phyloP scores from a whole-genome alignment of 2,113 vertebrate genomes.

The Ploceus nigricollis region DNA sequence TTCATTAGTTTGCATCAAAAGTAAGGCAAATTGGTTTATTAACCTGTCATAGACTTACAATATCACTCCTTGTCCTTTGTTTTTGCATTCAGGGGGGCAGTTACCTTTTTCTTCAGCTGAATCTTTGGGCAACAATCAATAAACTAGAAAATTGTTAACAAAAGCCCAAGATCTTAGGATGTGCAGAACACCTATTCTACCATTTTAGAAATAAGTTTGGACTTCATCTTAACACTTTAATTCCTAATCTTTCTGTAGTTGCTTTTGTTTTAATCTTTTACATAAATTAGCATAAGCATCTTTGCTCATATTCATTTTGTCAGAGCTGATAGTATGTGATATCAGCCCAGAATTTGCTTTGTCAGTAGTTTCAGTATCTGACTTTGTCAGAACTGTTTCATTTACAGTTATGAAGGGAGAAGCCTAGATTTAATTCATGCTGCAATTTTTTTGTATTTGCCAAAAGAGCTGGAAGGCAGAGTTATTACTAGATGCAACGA shows the following conservation, averaged over 20 bases:
- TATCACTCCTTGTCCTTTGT: background rate
- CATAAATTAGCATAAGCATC: background rate
- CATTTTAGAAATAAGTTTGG: background rate
- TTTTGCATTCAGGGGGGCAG: background rate
- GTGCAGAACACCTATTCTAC: background rate
- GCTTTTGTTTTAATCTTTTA: background rate
- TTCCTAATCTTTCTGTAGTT: background rate
- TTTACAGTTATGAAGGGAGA: background rate
- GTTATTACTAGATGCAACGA: background rate
- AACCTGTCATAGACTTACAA: background rate
- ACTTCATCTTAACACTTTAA: background rate
- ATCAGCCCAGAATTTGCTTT: constrained; percentile 22
- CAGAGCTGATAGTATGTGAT: background rate
- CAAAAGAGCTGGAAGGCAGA: constrained; percentile 12
- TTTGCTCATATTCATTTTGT: background rate
- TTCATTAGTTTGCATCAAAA: background rate
- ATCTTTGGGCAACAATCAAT: background rate
- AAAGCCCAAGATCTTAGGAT: background rate
- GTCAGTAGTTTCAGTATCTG: constrained; percentile 7
- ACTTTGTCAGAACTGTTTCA: constrained; percentile 10
- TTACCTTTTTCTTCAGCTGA: background rate
- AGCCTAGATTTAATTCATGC: constrained; percentile 12
- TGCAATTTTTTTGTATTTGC: background rate
- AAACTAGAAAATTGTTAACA: background rate
- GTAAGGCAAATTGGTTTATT: background rate